Evolutionary conservation across 1,140 invertebrate genomes (phyloP), one percentile per base, ranked within the genome.

Genomic region (Drosophila cardini): DNA sequence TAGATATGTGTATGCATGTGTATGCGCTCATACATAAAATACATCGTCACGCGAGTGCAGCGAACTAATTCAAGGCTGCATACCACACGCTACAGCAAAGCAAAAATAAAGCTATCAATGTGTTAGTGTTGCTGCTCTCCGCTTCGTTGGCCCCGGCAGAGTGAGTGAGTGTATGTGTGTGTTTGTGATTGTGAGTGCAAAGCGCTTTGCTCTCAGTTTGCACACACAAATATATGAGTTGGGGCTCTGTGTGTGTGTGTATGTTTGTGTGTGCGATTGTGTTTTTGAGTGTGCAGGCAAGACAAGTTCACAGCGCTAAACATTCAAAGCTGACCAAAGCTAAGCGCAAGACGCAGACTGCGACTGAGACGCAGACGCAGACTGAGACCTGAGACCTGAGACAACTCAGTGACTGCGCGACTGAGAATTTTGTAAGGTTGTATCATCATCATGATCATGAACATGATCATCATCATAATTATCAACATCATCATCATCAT

Each of bases 51-150:
- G 69, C 90, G 90, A 91, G 90, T 91, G 90, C 90, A 91, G 84
- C 90, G 90, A 91, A 91, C 90, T 91, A 91, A 91, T 91, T 91
- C 90, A 91, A 91, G 90, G 90, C 90, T 91, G 84, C 90, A 91
- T 91, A 91, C 89, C 89, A 91, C 84, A 90, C 85, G 78, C 61
- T 78, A 76, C 57, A 55, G 71, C 76, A 84, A 79, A 72, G 83
- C 83, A 83, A 87, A 87, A 89, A 87, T 87, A 87, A 87, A 87
- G 83, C 83, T 83, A 67, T 87, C 76, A 67, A 38, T 89, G 83
- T 87, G 45, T 89, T 83, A 30, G 67, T 75, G 56, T 36, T 65
- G 65, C 68, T 32, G 61, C 72, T 72, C 68, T 77, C 56, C 48
- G 46, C 61, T 63, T 43, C 21, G 48, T 43, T 52, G 38, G 52